These are phyloP conservation scores for Bagarius yarrelli DNA, from an alignment of 2,113 vertebrate genomes.

Conservation along the genomic window DNA sequence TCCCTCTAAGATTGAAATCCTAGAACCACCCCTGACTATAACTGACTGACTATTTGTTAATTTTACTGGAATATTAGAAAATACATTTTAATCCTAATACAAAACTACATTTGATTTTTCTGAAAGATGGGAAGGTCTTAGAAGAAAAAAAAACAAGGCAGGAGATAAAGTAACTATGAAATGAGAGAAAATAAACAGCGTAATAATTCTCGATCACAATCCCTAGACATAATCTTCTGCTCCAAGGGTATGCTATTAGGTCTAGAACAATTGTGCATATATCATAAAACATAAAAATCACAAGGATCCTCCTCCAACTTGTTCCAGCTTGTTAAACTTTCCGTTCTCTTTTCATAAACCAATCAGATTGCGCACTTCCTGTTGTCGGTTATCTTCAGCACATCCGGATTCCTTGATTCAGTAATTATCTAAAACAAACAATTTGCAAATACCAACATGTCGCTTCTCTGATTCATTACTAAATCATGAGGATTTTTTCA, in stretches of 20 bases:
- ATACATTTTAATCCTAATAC: not conserved
- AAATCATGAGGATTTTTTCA: not conserved
- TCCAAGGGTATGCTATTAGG: not conserved
- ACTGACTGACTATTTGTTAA: too few species aligned
- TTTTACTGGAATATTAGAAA: too few species aligned
- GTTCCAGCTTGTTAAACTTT: not conserved
- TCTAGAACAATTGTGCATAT: not conserved
- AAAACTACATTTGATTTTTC: not conserved
- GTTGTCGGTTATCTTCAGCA: not conserved
- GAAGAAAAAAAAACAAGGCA: too few species aligned
- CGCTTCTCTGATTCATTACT: not conserved
- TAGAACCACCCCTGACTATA: too few species aligned
- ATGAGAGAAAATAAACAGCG: not conserved
- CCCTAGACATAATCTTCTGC: not conserved
- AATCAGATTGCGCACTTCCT: slow-evolving; percentile 17
- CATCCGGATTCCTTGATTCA: not conserved
- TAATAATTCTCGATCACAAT: not conserved
- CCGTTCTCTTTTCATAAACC: not conserved
- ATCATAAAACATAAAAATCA: too few species aligned
- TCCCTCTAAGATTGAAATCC: too few species aligned
- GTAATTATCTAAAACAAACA: not conserved
- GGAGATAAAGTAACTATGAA: not conserved
- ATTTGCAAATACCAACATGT: not conserved
- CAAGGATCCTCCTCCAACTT: too few species aligned
- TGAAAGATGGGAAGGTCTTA: not conserved